Conservation (phyloP, 2,113 vertebrate genomes). For the Ptilonorhynchus violaceus region DNA sequence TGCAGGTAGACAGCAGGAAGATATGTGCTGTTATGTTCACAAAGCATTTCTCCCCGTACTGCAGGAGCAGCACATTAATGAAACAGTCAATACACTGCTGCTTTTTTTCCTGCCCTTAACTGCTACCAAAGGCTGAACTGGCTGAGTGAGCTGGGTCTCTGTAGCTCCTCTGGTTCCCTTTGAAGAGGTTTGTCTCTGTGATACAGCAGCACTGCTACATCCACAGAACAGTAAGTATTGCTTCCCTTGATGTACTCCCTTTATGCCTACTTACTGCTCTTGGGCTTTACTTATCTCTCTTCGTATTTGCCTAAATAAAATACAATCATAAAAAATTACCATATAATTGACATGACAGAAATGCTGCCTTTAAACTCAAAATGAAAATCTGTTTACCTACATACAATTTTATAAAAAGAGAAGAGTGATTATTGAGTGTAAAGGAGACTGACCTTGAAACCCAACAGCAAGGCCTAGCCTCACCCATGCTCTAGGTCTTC, state of each 20-base stretch:
- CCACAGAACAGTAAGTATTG: neutral
- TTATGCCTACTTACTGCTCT: neutral
- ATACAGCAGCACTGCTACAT: constrained; percentile 34
- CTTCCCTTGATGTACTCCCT: neutral
- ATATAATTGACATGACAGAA: neutral
- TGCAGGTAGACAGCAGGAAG: neutral
- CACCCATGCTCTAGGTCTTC: neutral
- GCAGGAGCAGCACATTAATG: constrained; percentile 56
- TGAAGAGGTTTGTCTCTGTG: constrained; percentile 69
- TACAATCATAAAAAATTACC: neutral
- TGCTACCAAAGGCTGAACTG: constrained; percentile 74
- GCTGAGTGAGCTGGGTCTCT: constrained; percentile 67
- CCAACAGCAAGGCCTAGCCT: neutral
- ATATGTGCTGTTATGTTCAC: neutral
- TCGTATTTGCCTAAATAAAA: neutral
- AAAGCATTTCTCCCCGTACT: neutral
- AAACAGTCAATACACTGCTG: constrained; percentile 34
- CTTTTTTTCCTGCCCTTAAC: constrained; percentile 62
- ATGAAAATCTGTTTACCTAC: neutral
- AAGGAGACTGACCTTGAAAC: neutral
- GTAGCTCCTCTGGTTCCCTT: constrained; percentile 63
- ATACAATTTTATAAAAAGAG: neutral
- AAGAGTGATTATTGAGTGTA: neutral
- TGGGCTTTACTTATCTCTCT: neutral
- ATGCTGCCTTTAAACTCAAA: neutral